phyloP scores from a whole-genome alignment of 2,888 invertebrate species.

The Ophion ellenae region DNA sequence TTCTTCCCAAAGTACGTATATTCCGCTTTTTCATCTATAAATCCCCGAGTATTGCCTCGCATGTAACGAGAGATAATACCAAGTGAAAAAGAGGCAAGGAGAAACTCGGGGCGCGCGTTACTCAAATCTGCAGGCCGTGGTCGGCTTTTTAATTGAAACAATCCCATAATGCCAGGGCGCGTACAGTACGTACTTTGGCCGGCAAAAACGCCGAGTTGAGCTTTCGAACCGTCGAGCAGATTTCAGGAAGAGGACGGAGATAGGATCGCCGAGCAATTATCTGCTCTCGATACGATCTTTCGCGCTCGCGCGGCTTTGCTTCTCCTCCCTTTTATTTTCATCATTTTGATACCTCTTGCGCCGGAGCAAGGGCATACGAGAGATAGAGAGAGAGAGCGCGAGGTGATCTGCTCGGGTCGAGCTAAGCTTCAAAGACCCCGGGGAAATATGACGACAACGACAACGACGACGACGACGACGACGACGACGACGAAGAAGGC shows the following conservation, averaged over 20 bases:
- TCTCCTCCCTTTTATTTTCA: conserved; percentile 56
- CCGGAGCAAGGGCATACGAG: conserved; percentile 12
- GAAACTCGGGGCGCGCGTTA: background rate
- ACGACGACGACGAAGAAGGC: conserved; percentile 3
- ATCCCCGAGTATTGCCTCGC: no score
- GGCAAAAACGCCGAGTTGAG: background rate
- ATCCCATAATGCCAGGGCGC: conserved; percentile 71
- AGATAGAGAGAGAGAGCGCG: background rate
- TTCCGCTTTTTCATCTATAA: no score
- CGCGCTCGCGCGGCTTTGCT: conserved; percentile 68
- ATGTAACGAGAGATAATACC: no score
- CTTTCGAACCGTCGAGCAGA: conserved; percentile 14
- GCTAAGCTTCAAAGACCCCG: conserved; percentile 79
- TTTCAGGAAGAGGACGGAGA: conserved; percentile 73
- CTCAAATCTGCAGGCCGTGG: conserved; percentile 48
- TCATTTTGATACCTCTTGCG: conserved; percentile 44
- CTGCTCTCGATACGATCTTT: conserved; percentile 82
- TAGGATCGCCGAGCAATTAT: conserved; percentile 82
- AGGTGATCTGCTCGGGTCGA: conserved; percentile 41
- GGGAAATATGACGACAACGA: conserved; percentile 78
- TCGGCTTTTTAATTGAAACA: conserved; percentile 78
- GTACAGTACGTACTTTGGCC: no score
- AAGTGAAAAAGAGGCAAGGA: background rate
- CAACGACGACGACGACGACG: background rate
- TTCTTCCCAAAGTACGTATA: no score